These are phyloP conservation scores for Microplitis mediator DNA, from an alignment of 1,140 invertebrate genomes.

Conservation along the genomic window DNA sequence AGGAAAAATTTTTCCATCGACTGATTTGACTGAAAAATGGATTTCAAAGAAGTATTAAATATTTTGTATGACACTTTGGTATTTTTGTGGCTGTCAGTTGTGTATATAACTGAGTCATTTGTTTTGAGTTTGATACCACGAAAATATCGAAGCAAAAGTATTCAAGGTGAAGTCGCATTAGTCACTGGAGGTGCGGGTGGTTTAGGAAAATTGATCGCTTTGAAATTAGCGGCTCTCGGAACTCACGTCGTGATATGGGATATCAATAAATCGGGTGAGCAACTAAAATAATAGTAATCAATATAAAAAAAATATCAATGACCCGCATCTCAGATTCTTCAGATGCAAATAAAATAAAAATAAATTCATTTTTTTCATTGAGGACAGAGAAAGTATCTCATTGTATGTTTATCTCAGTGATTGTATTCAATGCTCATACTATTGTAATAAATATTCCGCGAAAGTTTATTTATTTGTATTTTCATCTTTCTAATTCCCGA, in stretches of 20 bases:
- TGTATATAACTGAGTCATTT: conserved; percentile 52
- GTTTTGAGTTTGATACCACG: conserved; percentile 60
- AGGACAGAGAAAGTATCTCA: background rate
- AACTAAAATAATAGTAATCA: background rate
- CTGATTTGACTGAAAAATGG: conserved; percentile 20
- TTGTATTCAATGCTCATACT: background rate
- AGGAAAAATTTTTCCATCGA: too few relatives aligned
- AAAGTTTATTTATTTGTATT: background rate
- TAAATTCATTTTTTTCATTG: background rate
- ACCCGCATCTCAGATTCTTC: background rate
- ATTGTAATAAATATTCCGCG: background rate
- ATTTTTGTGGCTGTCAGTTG: conserved; percentile 43
- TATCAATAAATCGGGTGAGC: conserved; percentile 80
- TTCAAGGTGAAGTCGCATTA: conserved; percentile 78
- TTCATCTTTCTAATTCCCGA: too few relatives aligned
- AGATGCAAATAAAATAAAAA: conserved; percentile 1
- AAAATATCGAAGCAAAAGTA: conserved; percentile 60
- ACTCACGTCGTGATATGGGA: conserved; percentile 89
- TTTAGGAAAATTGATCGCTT: conserved; percentile 82
- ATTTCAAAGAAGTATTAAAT: conserved; percentile 27
- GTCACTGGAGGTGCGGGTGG: conserved; percentile 91
- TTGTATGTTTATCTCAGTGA: conserved; percentile 9
- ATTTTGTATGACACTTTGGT: conserved; percentile 45
- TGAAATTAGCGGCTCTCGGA: conserved; percentile 78
- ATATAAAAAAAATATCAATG: background rate